Evolutionary conservation across 1,140 invertebrate species (phyloP), one percentile per base, ranked within the genome.

Genomic region (Arctopsyche grandis): DNA sequence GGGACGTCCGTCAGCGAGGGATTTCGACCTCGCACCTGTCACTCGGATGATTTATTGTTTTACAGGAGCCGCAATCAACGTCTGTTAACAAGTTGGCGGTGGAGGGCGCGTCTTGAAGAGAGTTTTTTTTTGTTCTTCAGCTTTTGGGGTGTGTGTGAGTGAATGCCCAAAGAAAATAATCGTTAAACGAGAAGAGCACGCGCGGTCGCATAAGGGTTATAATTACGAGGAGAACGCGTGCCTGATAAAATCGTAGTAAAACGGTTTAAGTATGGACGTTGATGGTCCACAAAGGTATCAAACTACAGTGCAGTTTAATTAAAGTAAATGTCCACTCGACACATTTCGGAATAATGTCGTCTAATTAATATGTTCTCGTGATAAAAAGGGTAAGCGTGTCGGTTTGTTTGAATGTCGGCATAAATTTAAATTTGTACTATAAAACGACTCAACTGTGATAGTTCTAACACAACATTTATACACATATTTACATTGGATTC

Each of bases 1-100:
- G 43, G 22, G 21, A 44, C 70, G 80, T 81, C 80, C 60, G 16
- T 79, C 77, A 77, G 60, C 38, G 5, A 14, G 56, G 52, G 63
- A 78, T 66, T 48, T 21, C 22, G 19, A 46, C 73, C 77, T 79
- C 43, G 58, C 80, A 82, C 80, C 78, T 82, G 80, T 82, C 80
- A 82, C 74, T 46, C 9, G 10, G 52, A 79, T 79, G 80, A 82
- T 82, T 79, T 82, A 82, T 82, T 73, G 73, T 77, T 77, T 52
- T 38, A 56, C 22, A 76, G 19, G 43, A 21, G 29, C 63, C 77
- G 80, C 75, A 77, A 79, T 82, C 80, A 79, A 78, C 80, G 75
- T 77, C 75, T 79, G 78, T 76, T 78, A 76, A 77, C 77, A 43
- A 26, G 24, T n/a, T 4, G n/a, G 16, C n/a, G 22, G 22, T 43